Evolutionary conservation across 1,140 invertebrate genomes (phyloP).

Genomic region (Diplogasteroides magnus): DNA sequence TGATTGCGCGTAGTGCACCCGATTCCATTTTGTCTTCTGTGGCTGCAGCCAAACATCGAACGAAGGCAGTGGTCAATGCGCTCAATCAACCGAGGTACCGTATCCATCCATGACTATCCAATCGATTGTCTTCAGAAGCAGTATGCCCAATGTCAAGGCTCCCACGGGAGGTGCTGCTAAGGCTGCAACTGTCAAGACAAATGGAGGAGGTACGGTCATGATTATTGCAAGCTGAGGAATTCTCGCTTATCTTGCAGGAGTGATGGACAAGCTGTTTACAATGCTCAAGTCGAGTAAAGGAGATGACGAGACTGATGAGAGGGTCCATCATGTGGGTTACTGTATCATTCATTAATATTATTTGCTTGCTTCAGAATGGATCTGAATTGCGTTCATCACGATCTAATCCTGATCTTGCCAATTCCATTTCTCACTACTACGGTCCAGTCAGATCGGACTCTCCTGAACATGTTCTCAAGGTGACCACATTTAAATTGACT

Average conservation of each 20-base stretch:
- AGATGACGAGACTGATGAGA: constrained; percentile 27
- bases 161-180: not conserved
- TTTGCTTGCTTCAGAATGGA: not conserved
- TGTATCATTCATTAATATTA: too few species aligned
- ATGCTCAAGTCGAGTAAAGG: constrained; percentile 34
- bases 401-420: constrained; percentile 49
- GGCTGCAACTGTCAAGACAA: not conserved
- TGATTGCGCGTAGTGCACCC: not conserved
- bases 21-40: constrained; percentile 2
- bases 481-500: constrained; percentile 2
- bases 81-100: constrained; percentile 2
- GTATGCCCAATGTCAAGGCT: not conserved
- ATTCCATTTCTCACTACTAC: constrained; percentile 42
- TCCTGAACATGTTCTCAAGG: constrained; percentile 90
- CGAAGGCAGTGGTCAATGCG: constrained; percentile 8
- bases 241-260: too few species aligned
- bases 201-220: constrained; percentile 42
- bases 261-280: constrained; percentile 48
- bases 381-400: constrained; percentile 45
- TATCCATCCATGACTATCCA: not conserved
- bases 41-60: constrained; percentile 8
- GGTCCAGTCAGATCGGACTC: constrained; percentile 62
- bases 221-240: too few species aligned
- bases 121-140: not conserved
- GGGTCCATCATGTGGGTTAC: too few species aligned